Base-by-base conservation (phyloP, 2,113 vertebrate species). In the Caranx ignobilis region DNA sequence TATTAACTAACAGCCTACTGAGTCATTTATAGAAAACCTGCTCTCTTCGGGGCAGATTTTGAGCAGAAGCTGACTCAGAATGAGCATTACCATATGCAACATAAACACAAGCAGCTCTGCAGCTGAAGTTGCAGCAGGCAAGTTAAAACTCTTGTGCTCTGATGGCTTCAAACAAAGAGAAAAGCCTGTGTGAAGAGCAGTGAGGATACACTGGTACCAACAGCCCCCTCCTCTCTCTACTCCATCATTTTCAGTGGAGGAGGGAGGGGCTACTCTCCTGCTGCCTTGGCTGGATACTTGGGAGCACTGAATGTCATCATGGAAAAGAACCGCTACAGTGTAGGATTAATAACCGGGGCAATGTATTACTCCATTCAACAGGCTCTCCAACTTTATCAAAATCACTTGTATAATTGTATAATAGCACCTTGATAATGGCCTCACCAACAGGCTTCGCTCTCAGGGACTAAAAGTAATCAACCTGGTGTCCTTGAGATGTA, bases 91-190 rank as follows among this genome's bases (percentile, higher is more conserved):
- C 56, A 74, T 41, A 63, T 55, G 71, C 52, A 81, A 59, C 18
- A 34, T 43, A 61, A 79, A 83, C 70, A 87, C 61, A 63, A 59
- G 60, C 74, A 56, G 43, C 74, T 70, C 61, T 56, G 50, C 57
- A n/a, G 75, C 65, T 43, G 5, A 67, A 82, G 54, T 48, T 37
- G 83, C 50, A 37, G 75, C 72, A 67, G 69, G 52, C 2, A 11
- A 71, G 63, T 80, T 60, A 32, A 32, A 87, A 83, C 47, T 78
- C 0, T n/a, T 71, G 76, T 68, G 54, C 31, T 21, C n/a, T 11
- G 56, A 75, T 19, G 21, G 45, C 59, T 77, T 86, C 68, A 86
- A 82, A 89, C 71, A 88, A 82, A 83, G 67, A 82, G 16, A 62
- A 77, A 79, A 77, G 66, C 71, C 75, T 64, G 59, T 67, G 77